Evolutionary conservation across 1,140 invertebrate genomes (phyloP), one percentile per base, ranked within the genome.

Genomic region (Eurosta solidaginis): DNA sequence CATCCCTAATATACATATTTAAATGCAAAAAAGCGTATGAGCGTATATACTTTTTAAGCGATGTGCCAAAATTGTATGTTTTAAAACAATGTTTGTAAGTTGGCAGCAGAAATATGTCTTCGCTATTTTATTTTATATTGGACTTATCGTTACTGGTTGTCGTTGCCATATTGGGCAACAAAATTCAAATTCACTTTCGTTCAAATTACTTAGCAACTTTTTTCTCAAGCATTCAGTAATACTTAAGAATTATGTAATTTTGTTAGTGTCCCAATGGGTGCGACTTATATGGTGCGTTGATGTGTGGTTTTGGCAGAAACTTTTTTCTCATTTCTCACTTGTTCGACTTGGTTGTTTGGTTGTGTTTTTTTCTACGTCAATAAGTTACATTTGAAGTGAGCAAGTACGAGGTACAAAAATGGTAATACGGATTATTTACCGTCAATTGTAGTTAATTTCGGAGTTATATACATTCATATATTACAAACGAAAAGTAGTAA

Each of bases 141-240:
- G n/a, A n/a, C n/a, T n/a, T n/a, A n/a, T n/a, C n/a, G n/a, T n/a
- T n/a, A n/a, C n/a, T n/a, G n/a, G n/a, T 17, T 29, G 59, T 5
- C 33, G 33, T 68, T 20, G 59, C 59, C 59, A 68, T 68, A 40
- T 68, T 68, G 36, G 59, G 59, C 33, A 68, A 40, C 59, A 68
- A 68, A 68, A 68, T 68, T 68, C 59, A 68, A 68, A 68, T 68
- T 68, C 59, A 68, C 59, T 68, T 68, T 42, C 59, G 33, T 68
- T 40, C 17, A 68, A n/a, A 20, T 68, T 3, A 68, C n/a, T 68
- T 29, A 40, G 59, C n/a, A n/a, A n/a, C n/a, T 9, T 29, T 68
- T 68, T 68, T 68, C 59, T 12, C 59, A 40, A 40, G 59, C 59
- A 59, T 3, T 59, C 33, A 36, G 27, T 27, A 12, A 25, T 20